A percentile compares a stretch with the other conserved stretches of the same genome.
These are phyloP conservation scores for Hemibagrus wyckioides DNA, from an alignment of 2,113 vertebrate genomes.

Conservation along the genomic window DNA sequence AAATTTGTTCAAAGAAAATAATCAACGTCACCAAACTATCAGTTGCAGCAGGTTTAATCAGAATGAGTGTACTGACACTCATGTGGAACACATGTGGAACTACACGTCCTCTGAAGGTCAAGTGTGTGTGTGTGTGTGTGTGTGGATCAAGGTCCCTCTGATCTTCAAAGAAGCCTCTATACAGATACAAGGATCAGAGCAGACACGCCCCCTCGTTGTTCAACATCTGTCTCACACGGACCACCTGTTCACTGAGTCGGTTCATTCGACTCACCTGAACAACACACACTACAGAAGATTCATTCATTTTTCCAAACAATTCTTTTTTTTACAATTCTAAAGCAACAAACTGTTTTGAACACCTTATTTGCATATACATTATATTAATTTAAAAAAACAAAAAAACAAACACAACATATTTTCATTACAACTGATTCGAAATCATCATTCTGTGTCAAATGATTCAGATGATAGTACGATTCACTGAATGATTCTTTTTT, in stretches of 20 bases:
- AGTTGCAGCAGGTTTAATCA: background rate
- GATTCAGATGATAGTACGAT: background rate
- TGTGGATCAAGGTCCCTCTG: background rate
- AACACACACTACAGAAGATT: no score
- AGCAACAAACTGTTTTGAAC: no score
- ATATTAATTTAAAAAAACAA: background rate
- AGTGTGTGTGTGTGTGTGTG: background rate
- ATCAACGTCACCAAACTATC: background rate
- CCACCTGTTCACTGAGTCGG: background rate
- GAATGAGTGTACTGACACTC: background rate
- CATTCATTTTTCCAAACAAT: no score
- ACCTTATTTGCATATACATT: background rate
- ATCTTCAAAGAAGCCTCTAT: constrained; percentile 11
- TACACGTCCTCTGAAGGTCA: background rate
- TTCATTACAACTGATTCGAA: background rate
- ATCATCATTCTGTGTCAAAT: background rate
- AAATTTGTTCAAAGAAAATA: background rate
- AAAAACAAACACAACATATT: background rate
- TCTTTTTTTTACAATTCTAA: no score
- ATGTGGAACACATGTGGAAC: no score
- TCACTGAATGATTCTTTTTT: background rate
- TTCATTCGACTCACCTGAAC: background rate
- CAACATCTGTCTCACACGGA: background rate
- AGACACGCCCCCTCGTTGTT: background rate
- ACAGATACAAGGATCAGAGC: background rate